These are phyloP conservation scores for Bombyx mandarina DNA, from an alignment of 1,140 invertebrate genomes.

Conservation along the genomic window DNA sequence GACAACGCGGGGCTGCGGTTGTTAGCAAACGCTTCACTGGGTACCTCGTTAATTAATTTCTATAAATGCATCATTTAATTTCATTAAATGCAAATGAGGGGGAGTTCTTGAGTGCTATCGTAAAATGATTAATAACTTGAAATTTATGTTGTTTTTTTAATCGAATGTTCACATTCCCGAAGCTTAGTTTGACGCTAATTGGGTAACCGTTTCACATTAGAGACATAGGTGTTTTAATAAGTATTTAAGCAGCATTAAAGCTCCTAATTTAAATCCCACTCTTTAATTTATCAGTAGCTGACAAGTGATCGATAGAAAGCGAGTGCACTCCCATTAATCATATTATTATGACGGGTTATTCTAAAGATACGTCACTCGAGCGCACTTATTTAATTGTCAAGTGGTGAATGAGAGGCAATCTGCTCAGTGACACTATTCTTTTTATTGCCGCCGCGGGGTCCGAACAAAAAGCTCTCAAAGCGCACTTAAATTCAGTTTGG, in stretches of 20 bases:
- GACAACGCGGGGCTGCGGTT: constrained; percentile 31
- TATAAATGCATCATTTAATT: constrained; percentile 71
- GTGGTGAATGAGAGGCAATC: constrained; percentile 65
- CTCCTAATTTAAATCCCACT: constrained; percentile 32
- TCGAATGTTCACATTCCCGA: too few relatives aligned
- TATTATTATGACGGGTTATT: constrained; percentile 53
- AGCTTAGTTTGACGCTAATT: too few relatives aligned
- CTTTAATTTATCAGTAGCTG: constrained; percentile 59
- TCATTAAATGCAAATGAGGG: constrained; percentile 68
- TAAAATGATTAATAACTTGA: constrained; percentile 32
- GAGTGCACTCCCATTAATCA: constrained; percentile 50
- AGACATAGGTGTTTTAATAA: constrained; percentile 7
- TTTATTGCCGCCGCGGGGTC: constrained; percentile 56
- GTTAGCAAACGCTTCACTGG: constrained; percentile 58
- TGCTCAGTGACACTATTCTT: constrained; percentile 65
- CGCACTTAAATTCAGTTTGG: constrained; percentile 48
- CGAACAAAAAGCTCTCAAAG: constrained; percentile 60
- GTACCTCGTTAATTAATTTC: constrained; percentile 67
- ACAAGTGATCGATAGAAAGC: constrained; percentile 58
- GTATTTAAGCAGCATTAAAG: constrained; percentile 19
- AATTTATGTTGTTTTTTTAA: not conserved
- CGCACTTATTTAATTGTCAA: constrained; percentile 68
- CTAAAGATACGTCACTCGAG: constrained; percentile 49
- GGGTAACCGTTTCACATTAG: not conserved
- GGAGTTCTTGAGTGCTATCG: constrained; percentile 34